Evolutionary conservation across 1,140 invertebrate genomes (phyloP).

Genomic region (Drosophila watanabei): DNA sequence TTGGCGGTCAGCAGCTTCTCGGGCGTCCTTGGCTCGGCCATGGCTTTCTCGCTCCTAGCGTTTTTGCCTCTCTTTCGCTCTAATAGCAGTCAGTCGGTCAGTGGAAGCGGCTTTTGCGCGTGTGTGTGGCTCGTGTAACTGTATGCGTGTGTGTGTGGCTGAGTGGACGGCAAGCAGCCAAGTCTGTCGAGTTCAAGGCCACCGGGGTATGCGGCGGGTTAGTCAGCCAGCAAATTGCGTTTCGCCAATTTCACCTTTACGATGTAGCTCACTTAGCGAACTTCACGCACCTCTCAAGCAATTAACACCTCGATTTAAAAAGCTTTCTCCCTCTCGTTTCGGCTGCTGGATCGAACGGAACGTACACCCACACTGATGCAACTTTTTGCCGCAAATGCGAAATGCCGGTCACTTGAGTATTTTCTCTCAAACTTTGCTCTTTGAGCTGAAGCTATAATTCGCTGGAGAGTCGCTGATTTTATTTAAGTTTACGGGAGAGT

Average conservation of each 20-base stretch:
- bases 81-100: background rate
- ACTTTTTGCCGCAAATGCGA: conserved; percentile 47
- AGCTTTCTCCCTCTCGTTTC: conserved; percentile 18
- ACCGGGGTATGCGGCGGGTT: conserved; percentile 44
- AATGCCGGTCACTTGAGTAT: conserved; percentile 34
- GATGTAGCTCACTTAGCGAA: conserved; percentile 39
- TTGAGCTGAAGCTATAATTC: background rate
- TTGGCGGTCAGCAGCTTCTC: conserved; percentile 78
- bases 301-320: conserved; percentile 11
- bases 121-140: conserved; percentile 1
- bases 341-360: background rate
- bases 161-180: conserved; percentile 72
- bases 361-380: conserved; percentile 64
- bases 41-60: conserved; percentile 21
- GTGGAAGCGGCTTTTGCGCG: conserved; percentile 41
- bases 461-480: background rate
- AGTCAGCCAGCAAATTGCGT: conserved; percentile 71
- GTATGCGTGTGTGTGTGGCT: conserved; percentile 18
- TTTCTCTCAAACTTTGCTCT: background rate
- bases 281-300: conserved; percentile 24
- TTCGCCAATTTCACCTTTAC: conserved; percentile 45
- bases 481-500: background rate
- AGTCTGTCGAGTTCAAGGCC: conserved; percentile 75
- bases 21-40: conserved; percentile 78
- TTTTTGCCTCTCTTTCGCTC: conserved; percentile 14